A percentile compares a stretch with the other conserved stretches of the same genome.
phyloP scores from a whole-genome alignment of 2,797 vertebrate species.

The Clarias laeviceps region DNA sequence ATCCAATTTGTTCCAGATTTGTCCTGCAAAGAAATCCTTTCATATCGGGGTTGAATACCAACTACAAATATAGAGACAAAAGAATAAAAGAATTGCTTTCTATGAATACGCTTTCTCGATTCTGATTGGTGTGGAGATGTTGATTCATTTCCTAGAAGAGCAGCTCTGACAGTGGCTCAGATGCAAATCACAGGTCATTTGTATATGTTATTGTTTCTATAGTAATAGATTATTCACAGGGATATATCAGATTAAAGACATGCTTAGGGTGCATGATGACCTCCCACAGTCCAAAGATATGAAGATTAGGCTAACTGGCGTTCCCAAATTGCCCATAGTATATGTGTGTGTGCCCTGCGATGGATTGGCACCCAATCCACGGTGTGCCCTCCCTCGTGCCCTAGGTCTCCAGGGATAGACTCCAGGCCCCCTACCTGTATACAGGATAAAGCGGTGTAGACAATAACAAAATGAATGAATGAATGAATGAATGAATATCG shows the following conservation, averaged over 20 bases:
- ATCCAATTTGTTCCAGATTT: slow-evolving; percentile 17
- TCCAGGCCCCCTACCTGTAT: too few relatives aligned
- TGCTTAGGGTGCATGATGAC: too few relatives aligned
- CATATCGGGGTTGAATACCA: background rate
- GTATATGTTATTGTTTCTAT: background rate
- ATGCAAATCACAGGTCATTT: background rate
- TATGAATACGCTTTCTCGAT: background rate
- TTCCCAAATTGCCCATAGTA: too few relatives aligned
- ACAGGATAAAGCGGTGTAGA: too few relatives aligned
- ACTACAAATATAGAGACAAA: background rate
- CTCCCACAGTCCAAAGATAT: too few relatives aligned
- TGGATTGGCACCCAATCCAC: too few relatives aligned
- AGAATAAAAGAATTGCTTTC: background rate
- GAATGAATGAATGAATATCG: background rate
- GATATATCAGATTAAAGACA: background rate
- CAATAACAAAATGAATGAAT: too few relatives aligned
- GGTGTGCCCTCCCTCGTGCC: too few relatives aligned
- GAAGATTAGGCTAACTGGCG: too few relatives aligned
- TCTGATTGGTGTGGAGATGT: background rate
- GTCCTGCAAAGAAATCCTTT: slow-evolving; percentile 7
- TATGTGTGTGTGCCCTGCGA: too few relatives aligned
- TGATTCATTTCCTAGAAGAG: background rate
- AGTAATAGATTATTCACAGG: background rate
- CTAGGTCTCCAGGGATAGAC: too few relatives aligned
- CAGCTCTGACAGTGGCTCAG: background rate